These are phyloP conservation scores for Meghimatium bilineatum DNA, from an alignment of 2,888 invertebrate species.

Conservation along the genomic window DNA sequence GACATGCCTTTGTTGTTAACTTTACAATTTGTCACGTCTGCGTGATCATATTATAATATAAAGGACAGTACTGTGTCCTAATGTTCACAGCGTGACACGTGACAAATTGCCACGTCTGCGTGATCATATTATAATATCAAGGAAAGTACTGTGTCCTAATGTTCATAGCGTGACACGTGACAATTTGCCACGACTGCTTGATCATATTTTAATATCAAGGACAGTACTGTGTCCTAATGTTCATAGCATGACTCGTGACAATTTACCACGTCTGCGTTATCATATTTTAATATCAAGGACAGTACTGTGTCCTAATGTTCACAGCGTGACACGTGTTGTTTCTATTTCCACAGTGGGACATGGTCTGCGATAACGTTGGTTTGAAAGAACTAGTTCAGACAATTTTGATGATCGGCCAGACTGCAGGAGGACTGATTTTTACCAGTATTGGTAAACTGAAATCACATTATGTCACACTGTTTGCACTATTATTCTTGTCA, in stretches of 20 bases:
- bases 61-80: too few species aligned
- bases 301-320: neutral
- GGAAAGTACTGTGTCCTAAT: neutral
- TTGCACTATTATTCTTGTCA: neutral
- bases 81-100: too few species aligned
- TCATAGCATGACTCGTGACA: neutral
- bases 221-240: neutral
- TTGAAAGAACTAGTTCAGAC: conserved; percentile 64
- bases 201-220: too few species aligned
- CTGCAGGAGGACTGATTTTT: conserved; percentile 59
- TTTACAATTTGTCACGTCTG: too few species aligned
- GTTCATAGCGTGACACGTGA: neutral
- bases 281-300: too few species aligned
- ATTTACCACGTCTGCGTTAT: too few species aligned
- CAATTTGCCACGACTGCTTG: too few species aligned
- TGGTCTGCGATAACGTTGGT: conserved; percentile 63
- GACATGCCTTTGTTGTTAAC: too few species aligned
- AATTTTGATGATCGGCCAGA: conserved; percentile 60
- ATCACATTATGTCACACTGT: neutral
- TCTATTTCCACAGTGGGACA: conserved; percentile 53
- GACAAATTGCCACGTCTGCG: too few species aligned
- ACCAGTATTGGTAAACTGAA: conserved; percentile 51
- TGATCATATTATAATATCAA: too few species aligned
- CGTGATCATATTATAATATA: too few species aligned
- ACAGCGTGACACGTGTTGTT: neutral